Evolutionary conservation across 2,888 invertebrate genomes (phyloP).

Genomic region (Dermolepida albohirtum): DNA sequence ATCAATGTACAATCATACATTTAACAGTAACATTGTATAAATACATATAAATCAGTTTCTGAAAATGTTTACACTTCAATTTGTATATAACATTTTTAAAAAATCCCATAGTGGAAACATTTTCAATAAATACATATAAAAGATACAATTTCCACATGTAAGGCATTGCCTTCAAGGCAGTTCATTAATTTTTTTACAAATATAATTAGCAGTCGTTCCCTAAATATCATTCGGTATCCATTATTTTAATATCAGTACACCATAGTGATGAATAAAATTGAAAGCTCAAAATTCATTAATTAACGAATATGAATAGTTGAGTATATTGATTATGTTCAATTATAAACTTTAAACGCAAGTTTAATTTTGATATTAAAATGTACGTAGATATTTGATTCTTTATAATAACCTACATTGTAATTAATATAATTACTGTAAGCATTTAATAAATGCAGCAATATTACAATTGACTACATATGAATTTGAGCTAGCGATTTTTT

Average conservation of each 20-base stretch:
- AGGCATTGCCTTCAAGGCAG: slow-evolving; percentile 62
- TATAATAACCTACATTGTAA: slow-evolving; percentile 31
- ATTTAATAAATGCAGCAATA: slow-evolving; percentile 37
- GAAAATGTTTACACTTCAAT: slow-evolving; percentile 43
- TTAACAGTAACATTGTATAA: slow-evolving; percentile 60
- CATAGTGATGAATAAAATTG: slow-evolving; percentile 36
- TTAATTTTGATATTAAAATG: slow-evolving; percentile 3
- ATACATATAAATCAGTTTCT: slow-evolving; percentile 54
- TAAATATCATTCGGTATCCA: slow-evolving; percentile 42
- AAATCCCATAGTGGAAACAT: slow-evolving; percentile 44
- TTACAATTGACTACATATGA: slow-evolving; percentile 35
- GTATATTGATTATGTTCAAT: slow-evolving; percentile 19
- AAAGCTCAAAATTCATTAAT: slow-evolving; percentile 42
- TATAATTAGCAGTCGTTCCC: slow-evolving; percentile 52
- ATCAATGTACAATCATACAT: slow-evolving; percentile 51
- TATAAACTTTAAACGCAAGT: slow-evolving; percentile 9
- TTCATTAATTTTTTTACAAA: slow-evolving; percentile 54
- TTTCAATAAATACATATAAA: slow-evolving; percentile 59
- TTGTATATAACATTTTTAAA: slow-evolving; percentile 41
- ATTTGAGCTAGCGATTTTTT: slow-evolving; percentile 39
- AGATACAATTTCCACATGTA: slow-evolving; percentile 60
- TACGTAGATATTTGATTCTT: slow-evolving; percentile 23
- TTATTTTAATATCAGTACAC: slow-evolving; percentile 37
- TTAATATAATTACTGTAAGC: slow-evolving; percentile 38
- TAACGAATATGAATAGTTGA: slow-evolving; percentile 30